These are phyloP conservation scores for Pelobates cultripes DNA, from an alignment of 2,797 vertebrate species.

Conservation along the genomic window DNA sequence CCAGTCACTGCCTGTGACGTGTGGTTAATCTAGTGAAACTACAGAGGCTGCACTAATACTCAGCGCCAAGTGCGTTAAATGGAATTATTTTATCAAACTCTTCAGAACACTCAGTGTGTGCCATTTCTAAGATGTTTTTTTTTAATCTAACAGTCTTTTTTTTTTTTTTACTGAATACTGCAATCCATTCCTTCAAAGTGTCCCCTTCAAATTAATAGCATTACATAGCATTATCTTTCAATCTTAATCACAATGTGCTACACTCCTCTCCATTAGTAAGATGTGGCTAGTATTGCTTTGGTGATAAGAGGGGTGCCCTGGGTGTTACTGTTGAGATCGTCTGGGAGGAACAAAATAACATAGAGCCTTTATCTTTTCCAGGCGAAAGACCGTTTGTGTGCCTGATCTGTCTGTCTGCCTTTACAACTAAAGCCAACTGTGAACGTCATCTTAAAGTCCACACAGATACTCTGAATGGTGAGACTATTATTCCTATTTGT, in stretches of 20 bases:
- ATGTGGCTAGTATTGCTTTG: constrained; percentile 43
- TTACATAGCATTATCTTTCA: constrained; percentile 27
- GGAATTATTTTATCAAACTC: too few relatives aligned
- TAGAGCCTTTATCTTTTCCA: constrained; percentile 61
- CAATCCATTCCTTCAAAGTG: constrained; percentile 29
- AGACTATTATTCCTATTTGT: constrained; percentile 32
- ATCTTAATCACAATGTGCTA: constrained; percentile 41
- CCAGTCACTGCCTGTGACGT: too few relatives aligned
- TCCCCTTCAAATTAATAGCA: constrained; percentile 43
- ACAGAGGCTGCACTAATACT: too few relatives aligned
- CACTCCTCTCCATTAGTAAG: constrained; percentile 36
- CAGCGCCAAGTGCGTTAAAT: too few relatives aligned
- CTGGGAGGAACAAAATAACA: constrained; percentile 23
- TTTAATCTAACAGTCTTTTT: constrained; percentile 21
- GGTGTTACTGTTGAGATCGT: constrained; percentile 14
- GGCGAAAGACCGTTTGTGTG: constrained; percentile 95
- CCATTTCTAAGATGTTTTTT: neutral
- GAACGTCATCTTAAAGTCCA: constrained; percentile 97
- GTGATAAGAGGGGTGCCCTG: constrained; percentile 45
- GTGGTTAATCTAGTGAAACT: too few relatives aligned
- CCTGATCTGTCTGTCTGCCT: constrained; percentile 94
- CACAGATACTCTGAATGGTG: constrained; percentile 90
- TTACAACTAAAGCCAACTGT: constrained; percentile 98
- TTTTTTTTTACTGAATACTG: constrained; percentile 7
- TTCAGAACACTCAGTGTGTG: neutral